Evolutionary conservation across 2,888 invertebrate species (phyloP).

Genomic region (Myopa testacea): DNA sequence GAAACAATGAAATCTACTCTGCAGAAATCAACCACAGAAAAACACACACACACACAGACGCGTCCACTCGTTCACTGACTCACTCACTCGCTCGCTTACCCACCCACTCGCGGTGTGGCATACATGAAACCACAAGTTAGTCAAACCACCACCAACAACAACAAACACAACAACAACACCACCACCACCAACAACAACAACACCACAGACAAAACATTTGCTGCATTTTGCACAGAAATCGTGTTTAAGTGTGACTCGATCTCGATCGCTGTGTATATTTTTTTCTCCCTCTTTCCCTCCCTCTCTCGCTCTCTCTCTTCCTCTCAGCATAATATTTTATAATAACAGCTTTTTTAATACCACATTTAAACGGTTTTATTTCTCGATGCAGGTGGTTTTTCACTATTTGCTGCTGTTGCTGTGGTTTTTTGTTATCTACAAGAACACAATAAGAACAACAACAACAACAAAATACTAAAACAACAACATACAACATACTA

Average conservation of each 20-base stretch:
- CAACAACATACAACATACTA: too few relatives aligned
- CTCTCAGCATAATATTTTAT: not conserved
- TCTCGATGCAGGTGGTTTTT: slow-evolving; percentile 36
- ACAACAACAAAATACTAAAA: too few relatives aligned
- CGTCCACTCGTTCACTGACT: not conserved
- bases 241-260: not conserved
- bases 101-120: not conserved
- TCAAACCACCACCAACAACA: not conserved
- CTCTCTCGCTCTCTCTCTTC: not conserved
- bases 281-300: not conserved
- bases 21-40: slow-evolving; percentile 20
- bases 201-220: not conserved
- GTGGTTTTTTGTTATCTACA: not conserved
- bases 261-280: not conserved
- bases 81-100: not conserved
- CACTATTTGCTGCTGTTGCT: not conserved
- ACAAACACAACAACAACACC: not conserved
- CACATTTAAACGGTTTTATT: slow-evolving; percentile 34
- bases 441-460: not conserved
- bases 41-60: not conserved
- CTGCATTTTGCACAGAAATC: slow-evolving; percentile 24
- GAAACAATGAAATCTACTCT: slow-evolving; percentile 31
- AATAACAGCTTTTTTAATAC: slow-evolving; percentile 35
- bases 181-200: not conserved
- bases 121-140: not conserved